phyloP scores from a whole-genome alignment of 2,113 vertebrate species.

The Paralichthys olivaceus region DNA sequence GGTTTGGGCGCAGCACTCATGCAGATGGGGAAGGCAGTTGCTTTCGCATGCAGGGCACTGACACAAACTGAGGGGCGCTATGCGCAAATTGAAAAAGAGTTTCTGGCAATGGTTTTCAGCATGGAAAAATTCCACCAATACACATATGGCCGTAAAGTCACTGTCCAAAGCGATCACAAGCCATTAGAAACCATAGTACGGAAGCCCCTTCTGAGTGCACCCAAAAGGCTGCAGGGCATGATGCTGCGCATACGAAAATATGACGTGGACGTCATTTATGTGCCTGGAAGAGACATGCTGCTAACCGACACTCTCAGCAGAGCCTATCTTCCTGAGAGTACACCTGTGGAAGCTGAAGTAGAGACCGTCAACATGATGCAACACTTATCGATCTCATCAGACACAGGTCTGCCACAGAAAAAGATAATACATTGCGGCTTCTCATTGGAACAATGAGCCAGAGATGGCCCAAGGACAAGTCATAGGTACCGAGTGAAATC shows the following conservation, averaged over 20 bases:
- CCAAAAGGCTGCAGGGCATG: conserved; percentile 24
- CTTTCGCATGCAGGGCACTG: neutral
- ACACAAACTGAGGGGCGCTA: neutral
- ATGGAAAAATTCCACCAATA: conserved; percentile 3
- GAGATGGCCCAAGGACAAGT: neutral
- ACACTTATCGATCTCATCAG: too few species aligned
- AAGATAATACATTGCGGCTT: neutral
- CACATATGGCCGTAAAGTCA: conserved; percentile 2
- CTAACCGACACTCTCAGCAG: conserved; percentile 7
- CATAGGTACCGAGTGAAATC: neutral
- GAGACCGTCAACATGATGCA: conserved; percentile 17
- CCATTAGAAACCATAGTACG: neutral
- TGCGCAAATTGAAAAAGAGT: neutral
- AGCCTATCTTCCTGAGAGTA: neutral
- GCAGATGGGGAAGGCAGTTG: neutral
- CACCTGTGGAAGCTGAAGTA: neutral
- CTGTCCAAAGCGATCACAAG: conserved; percentile 13
- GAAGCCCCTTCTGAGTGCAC: conserved; percentile 12
- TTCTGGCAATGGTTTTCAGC: neutral
- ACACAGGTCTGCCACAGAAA: neutral
- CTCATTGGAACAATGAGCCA: neutral
- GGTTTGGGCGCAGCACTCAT: neutral
- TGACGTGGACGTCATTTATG: conserved; percentile 1
- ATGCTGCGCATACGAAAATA: conserved; percentile 10
- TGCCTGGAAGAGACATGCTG: conserved; percentile 20